phyloP scores from a whole-genome alignment of 2,797 vertebrate species.

The Netta rufina region DNA sequence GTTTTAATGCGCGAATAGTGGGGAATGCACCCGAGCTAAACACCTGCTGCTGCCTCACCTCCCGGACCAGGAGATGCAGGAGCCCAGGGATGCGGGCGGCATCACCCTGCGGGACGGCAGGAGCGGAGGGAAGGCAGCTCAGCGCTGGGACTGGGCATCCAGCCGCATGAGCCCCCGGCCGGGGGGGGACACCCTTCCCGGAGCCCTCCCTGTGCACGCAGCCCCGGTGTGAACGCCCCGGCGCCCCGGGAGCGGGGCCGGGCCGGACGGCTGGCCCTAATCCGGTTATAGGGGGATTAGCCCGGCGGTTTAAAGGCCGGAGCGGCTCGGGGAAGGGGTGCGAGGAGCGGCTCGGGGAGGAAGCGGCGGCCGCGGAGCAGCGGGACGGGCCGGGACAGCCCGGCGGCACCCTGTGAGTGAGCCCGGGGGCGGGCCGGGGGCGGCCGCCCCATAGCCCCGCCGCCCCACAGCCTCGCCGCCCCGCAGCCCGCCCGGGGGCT shows the following conservation, averaged over 20 bases:
- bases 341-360: neutral
- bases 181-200: neutral
- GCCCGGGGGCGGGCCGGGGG: constrained; percentile 40
- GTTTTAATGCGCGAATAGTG: neutral
- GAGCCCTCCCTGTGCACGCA: neutral
- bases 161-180: constrained; percentile 75
- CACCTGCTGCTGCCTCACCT: neutral
- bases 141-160: constrained; percentile 80
- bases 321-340: neutral
- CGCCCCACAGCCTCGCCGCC: neutral
- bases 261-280: neutral
- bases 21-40: neutral
- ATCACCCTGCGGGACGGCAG: rapidly evolving
- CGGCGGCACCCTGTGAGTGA: constrained; percentile 20
- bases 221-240: neutral
- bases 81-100: neutral
- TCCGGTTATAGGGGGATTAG: constrained; percentile 43
- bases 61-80: too few species aligned
- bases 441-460: neutral
- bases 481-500: neutral
- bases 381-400: neutral
- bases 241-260: neutral
- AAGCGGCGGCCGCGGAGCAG: neutral
- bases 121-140: neutral
- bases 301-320: constrained; percentile 36